Evolutionary conservation across 2,797 vertebrate species (phyloP).

Genomic region (Helostoma temminkii): DNA sequence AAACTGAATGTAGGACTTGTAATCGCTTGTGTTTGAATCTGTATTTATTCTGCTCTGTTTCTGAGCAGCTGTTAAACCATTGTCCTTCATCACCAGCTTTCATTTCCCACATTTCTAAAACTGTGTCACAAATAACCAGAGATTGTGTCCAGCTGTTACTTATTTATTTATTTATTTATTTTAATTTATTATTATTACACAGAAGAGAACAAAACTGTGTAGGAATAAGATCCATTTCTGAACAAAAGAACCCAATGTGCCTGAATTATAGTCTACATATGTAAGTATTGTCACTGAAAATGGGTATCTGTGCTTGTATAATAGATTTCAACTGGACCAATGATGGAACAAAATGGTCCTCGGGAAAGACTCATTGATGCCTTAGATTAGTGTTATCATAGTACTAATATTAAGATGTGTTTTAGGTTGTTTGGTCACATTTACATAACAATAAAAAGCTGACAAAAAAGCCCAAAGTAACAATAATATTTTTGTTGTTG

Average conservation of each 20-base stretch:
- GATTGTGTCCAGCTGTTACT: slow-evolving; percentile 34
- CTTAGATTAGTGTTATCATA: background rate
- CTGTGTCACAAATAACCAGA: slow-evolving; percentile 23
- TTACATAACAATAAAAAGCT: no score
- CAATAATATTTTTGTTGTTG: background rate
- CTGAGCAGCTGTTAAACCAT: background rate
- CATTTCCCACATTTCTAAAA: background rate
- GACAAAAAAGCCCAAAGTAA: no score
- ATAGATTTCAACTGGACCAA: slow-evolving; percentile 15
- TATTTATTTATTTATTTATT: no score
- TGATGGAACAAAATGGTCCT: background rate
- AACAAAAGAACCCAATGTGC: slow-evolving; percentile 31
- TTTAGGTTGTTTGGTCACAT: no score
- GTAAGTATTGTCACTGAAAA: slow-evolving; percentile 43
- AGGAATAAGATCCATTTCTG: slow-evolving; percentile 23
- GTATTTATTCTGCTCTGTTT: background rate
- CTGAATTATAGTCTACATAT: slow-evolving; percentile 41
- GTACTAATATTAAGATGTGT: background rate
- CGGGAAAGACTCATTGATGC: background rate
- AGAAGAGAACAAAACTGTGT: slow-evolving; percentile 40
- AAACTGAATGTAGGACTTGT: no score
- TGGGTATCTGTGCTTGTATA: slow-evolving; percentile 14
- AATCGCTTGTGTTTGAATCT: no score
- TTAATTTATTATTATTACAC: no score
- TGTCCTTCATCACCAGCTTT: slow-evolving; percentile 7